These are phyloP conservation scores for Pemphredon lugubris DNA, from an alignment of 2,888 invertebrate genomes.

Conservation along the genomic window DNA sequence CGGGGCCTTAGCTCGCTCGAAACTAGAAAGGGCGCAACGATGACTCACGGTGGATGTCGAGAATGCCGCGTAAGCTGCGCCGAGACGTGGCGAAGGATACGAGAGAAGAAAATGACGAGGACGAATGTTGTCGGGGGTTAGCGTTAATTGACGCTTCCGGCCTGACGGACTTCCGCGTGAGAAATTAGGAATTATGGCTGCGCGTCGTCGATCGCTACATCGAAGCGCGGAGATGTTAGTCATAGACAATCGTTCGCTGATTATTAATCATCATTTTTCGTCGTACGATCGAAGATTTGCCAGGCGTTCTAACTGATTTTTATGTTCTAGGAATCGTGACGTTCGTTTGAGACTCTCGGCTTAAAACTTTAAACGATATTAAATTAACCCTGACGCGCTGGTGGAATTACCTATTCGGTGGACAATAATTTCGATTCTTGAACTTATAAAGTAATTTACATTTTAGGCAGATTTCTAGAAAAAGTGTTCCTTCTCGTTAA, in stretches of 20 bases:
- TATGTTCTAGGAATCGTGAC: too few relatives aligned
- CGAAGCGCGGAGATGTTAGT: neutral
- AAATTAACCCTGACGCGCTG: too few relatives aligned
- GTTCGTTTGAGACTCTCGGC: too few relatives aligned
- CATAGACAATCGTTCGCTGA: conserved; percentile 24
- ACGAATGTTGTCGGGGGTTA: neutral
- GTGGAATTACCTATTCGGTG: too few relatives aligned
- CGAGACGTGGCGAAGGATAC: conserved; percentile 2
- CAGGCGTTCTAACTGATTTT: too few relatives aligned
- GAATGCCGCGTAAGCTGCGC: conserved; percentile 7
- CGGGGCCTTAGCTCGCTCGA: conserved; percentile 4
- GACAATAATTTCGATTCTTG: too few relatives aligned
- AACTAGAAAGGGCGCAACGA: conserved; percentile 8
- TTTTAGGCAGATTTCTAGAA: too few relatives aligned
- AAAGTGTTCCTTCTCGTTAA: too few relatives aligned
- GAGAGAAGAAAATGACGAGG: conserved; percentile 2
- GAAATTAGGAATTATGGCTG: conserved; percentile 18
- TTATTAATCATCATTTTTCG: conserved; percentile 4
- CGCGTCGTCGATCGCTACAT: conserved; percentile 8
- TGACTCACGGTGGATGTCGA: conserved; percentile 28
- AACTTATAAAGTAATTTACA: too few relatives aligned
- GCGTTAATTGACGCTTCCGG: conserved; percentile 38
- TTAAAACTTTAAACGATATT: too few relatives aligned
- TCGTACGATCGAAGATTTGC: neutral
- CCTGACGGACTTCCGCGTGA: conserved; percentile 4